A percentile compares a stretch with the other conserved stretches of the same genome.
Evolutionary conservation across 1,140 invertebrate species (phyloP).

Genomic region (Centruroides vittatus): DNA sequence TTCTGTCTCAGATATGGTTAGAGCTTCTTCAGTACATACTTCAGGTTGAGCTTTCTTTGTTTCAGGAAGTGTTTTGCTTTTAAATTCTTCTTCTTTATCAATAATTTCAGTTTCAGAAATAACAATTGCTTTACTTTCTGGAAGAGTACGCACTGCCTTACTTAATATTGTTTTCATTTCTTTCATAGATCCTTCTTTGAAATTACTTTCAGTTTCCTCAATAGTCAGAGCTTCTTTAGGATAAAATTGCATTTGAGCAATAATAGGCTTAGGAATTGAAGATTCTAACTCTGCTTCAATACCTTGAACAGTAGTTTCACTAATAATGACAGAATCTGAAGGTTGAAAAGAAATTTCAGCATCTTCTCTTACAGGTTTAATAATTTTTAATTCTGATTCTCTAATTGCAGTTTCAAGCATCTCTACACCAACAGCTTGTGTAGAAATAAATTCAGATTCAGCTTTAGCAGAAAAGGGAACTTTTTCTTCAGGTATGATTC

Average conservation of each 20-base stretch:
- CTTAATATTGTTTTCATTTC: neutral
- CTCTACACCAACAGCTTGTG: conserved; percentile 6
- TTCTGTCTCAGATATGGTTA: too few relatives aligned
- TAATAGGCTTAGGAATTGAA: too few relatives aligned
- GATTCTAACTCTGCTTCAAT: too few relatives aligned
- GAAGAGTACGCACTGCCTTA: neutral
- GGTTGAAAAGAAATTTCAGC: neutral
- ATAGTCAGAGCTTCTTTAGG: conserved; percentile 1
- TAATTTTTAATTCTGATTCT: conserved; percentile 5
- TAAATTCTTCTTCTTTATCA: neutral
- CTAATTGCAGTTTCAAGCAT: conserved; percentile 2
- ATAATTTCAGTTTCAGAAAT: neutral
- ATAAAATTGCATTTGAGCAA: neutral
- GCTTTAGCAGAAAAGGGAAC: conserved; percentile 8
- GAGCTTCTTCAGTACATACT: too few relatives aligned
- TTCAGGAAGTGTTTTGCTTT: neutral
- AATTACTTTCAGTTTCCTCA: neutral
- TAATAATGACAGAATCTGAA: neutral
- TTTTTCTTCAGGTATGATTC: conserved; percentile 20
- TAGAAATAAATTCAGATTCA: conserved; percentile 2
- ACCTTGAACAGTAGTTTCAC: too few relatives aligned
- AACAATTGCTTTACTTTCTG: neutral
- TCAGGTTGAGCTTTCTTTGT: neutral
- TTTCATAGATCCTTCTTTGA: neutral
- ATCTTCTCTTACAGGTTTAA: neutral